These are phyloP conservation scores for Siderastrea siderea DNA, from an alignment of 92 coral and sea anemone species.

Conservation along the genomic window DNA sequence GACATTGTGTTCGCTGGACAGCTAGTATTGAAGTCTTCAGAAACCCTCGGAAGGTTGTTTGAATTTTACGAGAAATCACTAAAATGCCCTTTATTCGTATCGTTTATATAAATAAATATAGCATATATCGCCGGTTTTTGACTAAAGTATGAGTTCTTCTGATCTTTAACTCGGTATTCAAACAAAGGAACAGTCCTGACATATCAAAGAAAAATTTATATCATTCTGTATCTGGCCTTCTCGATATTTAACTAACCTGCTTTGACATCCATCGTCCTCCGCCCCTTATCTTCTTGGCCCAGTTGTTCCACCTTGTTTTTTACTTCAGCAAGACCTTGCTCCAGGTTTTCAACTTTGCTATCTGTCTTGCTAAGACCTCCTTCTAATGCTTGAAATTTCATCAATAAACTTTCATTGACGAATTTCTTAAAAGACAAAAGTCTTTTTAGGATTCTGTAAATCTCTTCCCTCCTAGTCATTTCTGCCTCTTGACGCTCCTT, in stretches of 20 bases:
- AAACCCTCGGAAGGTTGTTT: too few relatives aligned
- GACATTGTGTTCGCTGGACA: too few relatives aligned
- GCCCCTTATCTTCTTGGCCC: neutral
- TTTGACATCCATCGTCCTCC: neutral
- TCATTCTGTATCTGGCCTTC: neutral
- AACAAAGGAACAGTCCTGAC: too few relatives aligned
- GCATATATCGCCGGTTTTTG: too few relatives aligned
- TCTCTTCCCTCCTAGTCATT: neutral
- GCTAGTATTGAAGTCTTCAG: too few relatives aligned
- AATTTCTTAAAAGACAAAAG: neutral
- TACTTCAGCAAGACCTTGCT: too few relatives aligned
- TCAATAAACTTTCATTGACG: neutral
- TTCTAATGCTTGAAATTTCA: neutral
- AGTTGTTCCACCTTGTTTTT: neutral
- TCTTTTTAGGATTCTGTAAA: neutral
- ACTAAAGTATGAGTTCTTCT: too few relatives aligned
- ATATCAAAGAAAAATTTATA: too few relatives aligned
- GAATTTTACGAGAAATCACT: too few relatives aligned
- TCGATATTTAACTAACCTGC: neutral
- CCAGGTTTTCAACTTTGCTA: neutral
- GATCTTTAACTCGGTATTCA: too few relatives aligned
- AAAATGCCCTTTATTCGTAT: too few relatives aligned
- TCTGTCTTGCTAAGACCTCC: neutral
- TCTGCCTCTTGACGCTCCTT: neutral
- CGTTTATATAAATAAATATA: too few relatives aligned